Evolutionary conservation across 2,888 invertebrate genomes (phyloP).

Genomic region (Philhelius pedissequus): DNA sequence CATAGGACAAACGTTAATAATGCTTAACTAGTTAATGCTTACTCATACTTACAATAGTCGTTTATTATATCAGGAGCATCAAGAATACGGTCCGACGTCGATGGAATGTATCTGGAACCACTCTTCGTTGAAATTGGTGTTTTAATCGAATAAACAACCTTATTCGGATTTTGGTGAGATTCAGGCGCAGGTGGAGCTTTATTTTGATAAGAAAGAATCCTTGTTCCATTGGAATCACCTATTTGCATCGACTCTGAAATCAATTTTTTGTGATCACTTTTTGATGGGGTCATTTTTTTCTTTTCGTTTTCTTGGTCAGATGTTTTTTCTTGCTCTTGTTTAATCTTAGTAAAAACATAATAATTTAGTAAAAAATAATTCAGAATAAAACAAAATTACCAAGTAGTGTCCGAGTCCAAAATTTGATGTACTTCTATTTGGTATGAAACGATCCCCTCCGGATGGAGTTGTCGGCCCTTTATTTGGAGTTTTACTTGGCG

Average conservation of each 20-base stretch:
- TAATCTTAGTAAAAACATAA: constrained; percentile 74
- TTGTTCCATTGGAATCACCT: constrained; percentile 83
- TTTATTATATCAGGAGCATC: constrained; percentile 98
- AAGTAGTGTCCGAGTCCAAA: constrained; percentile 94
- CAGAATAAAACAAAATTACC: constrained; percentile 75
- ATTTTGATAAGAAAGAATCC: constrained; percentile 91
- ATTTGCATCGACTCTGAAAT: constrained; percentile 87
- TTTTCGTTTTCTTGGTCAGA: constrained; percentile 75
- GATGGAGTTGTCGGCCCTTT: constrained; percentile 85
- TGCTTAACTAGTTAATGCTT: no score
- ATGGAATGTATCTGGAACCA: constrained; percentile 91
- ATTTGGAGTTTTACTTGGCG: constrained; percentile 82
- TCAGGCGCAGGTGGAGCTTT: constrained; percentile 95
- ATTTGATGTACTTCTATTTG: constrained; percentile 92
- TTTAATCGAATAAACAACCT: constrained; percentile 90
- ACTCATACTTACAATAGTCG: constrained; percentile 91
- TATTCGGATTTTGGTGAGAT: constrained; percentile 91
- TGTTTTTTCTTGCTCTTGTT: constrained; percentile 78
- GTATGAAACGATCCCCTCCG: constrained; percentile 92
- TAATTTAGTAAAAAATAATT: background rate
- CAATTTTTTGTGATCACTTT: constrained; percentile 82
- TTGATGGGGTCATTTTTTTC: constrained; percentile 77
- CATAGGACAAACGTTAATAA: no score
- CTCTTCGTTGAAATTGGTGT: constrained; percentile 87
- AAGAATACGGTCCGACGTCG: constrained; percentile 95